Conservation (phyloP, 1,140 invertebrate species). For the Drosophila orena region DNA sequence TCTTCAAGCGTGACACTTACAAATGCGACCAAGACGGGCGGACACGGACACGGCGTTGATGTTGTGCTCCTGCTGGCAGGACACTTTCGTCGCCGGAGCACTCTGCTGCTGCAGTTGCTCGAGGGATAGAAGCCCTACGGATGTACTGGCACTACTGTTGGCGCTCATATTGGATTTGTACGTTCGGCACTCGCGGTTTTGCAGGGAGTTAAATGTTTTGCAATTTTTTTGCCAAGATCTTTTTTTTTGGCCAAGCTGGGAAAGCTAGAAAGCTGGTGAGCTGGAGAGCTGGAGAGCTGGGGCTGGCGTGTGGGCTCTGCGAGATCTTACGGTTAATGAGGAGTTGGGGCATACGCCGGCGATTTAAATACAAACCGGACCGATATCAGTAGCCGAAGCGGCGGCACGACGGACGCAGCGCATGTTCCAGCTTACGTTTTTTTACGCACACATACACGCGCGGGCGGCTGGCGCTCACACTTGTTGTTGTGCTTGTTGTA, state of each 20-base stretch:
- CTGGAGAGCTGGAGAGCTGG: conserved; percentile 18
- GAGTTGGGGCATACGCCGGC: conserved; percentile 20
- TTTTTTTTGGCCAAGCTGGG: too few relatives aligned
- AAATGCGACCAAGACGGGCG: background rate
- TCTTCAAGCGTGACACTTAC: conserved; percentile 2
- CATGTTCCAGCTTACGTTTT: conserved; percentile 21
- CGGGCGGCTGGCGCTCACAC: background rate
- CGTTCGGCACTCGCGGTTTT: background rate
- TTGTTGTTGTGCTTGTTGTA: background rate
- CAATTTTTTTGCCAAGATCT: too few relatives aligned
- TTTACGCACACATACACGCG: conserved; percentile 1
- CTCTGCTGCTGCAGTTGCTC: conserved; percentile 13
- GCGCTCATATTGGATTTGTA: background rate
- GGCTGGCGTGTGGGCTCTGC: conserved; percentile 25
- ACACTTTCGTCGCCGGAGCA: background rate
- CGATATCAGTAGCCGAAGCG: conserved; percentile 35
- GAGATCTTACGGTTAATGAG: conserved; percentile 44
- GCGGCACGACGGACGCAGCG: conserved; percentile 28
- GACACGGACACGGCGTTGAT: background rate
- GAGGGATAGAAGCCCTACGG: background rate
- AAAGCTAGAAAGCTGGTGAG: too few relatives aligned
- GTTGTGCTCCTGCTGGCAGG: background rate
- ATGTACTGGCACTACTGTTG: background rate
- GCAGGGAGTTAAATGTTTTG: background rate
- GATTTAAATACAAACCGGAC: conserved; percentile 15